phyloP scores from a whole-genome alignment of 1,140 invertebrate genomes.

The Glomeris maerens region DNA sequence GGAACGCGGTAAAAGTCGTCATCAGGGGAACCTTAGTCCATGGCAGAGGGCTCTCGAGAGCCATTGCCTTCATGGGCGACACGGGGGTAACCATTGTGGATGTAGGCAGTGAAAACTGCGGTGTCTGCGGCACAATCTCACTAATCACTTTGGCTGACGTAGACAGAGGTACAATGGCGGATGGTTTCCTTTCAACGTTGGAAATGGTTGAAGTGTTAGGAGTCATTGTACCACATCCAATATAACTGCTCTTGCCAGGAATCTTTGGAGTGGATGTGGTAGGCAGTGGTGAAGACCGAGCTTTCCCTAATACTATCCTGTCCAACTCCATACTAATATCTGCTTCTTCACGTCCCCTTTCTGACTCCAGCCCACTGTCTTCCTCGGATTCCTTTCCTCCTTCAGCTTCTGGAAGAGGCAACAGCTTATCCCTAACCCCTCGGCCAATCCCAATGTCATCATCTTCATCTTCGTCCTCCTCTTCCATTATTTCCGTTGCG shows the following conservation, averaged over 20 bases:
- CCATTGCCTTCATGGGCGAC: background rate
- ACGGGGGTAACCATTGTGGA: background rate
- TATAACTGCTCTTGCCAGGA: background rate
- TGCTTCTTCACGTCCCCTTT: background rate
- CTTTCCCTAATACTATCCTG: background rate
- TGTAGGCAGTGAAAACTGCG: background rate
- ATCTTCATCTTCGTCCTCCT: background rate
- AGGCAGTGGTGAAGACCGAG: background rate
- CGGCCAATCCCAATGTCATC: background rate
- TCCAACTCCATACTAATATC: background rate
- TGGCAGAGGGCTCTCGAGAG: background rate
- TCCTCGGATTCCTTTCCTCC: conserved; percentile 1
- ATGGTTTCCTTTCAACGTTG: background rate
- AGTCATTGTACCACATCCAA: background rate
- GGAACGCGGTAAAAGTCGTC: background rate
- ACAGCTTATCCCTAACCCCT: background rate
- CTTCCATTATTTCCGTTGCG: no score
- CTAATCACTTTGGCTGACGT: no score
- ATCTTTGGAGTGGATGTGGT: background rate
- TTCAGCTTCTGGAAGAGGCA: background rate
- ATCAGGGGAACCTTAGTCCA: background rate
- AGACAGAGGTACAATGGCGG: background rate
- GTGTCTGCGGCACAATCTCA: no score
- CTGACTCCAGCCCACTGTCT: conserved; percentile 2
- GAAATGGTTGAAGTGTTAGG: background rate